Evolutionary conservation across 1,140 invertebrate genomes (phyloP), one percentile per base, ranked within the genome.

Genomic region (Neodiprion lecontei): DNA sequence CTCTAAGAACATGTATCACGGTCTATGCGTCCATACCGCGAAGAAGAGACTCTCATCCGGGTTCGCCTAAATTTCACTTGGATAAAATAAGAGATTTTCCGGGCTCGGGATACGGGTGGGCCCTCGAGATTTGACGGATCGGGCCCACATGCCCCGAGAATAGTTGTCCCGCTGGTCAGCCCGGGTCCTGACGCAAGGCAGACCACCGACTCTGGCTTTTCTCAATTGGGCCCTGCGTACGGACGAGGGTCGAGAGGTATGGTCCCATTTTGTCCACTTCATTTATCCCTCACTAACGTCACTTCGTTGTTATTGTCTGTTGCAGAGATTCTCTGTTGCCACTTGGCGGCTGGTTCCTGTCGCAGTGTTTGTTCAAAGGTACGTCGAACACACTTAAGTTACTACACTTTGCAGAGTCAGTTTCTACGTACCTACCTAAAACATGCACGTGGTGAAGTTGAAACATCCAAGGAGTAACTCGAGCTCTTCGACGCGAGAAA

Each of bases 301-400:
- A 40, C 28, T 40, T 61, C 53, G 53, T 49, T 49, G 12, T 40
- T 48, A 47, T 48, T 78, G 73, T 79, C 68, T 82, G 69, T 86
- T 85, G n/a, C 84, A 86, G 85, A 86, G 73, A 85, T 86, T 76
- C 81, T 82, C 69, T 86, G 85, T 76, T 86, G 85, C 50, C 78
- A 80, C 11, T 28, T 76, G 71, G 82, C 84, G 12, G 74, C 81
- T 61, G 85, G 84, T 21, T 80, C 82, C 66, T 86, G 85, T 78
- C 82, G 84, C 74, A 85, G 74, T 23, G 82, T 82, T 50, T 86
- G 85, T 74, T 85, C 85, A 7, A 83, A 85, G 81, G 85, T 86
- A 79, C 53, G 53, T 61, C 53, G 53, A 61, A 61, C n/a, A 40
- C 28, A 40, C 28, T 40, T 40, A 5, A 40, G 28, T 40, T 40